Base-by-base conservation (phyloP, 2,797 vertebrate species). In the Galago senegalensis region DNA sequence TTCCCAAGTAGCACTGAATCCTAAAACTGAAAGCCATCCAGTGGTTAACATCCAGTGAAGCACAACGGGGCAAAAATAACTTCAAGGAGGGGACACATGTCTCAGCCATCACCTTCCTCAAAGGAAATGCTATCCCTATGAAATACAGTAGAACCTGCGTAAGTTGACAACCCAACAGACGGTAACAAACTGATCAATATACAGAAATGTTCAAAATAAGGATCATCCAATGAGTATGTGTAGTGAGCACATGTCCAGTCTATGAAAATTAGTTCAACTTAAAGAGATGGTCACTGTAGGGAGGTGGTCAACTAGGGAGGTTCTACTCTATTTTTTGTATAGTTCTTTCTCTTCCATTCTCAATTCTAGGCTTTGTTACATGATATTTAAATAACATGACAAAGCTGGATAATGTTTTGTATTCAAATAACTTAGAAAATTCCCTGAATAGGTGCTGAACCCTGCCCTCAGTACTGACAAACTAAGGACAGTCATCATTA, bases 341-440 rank as follows among this genome's bases (percentile, higher is more conserved):
- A 61, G 31, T 16, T 85, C 46, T 91, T 20, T 37, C 18, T 18
- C 37, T 5, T 0, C 0, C 17, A 49, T 60, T 75, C 84, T 9
- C 17, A 2, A 77, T 0, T 0, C 34, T 77, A 76, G n/a, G 29
- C 7, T 2, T 2, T 16, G 53, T 16, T 60, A 27, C 60, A 0
- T 85, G 9, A 23, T 56, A 84, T 56, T 61, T 77, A 81, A 92
- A 3, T 5, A 34, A 0, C 31, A 85, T n/a, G 23, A 79, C 1
- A 80, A 1, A 18, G 31, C 23, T 76, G 31, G 2, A 29, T 31
- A 81, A 81, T 27, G 56, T 72, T 76, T 86, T 21, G 7, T 43
- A 46, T 23, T 53, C 5, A 88, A 53, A 34, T 8, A 73, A 89
- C 18, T 34, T 89, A 25, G 27, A 65, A 21, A 21, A 7, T 65